Evolutionary conservation across 2,888 invertebrate species (phyloP).

Genomic region (Machimus rusticus): DNA sequence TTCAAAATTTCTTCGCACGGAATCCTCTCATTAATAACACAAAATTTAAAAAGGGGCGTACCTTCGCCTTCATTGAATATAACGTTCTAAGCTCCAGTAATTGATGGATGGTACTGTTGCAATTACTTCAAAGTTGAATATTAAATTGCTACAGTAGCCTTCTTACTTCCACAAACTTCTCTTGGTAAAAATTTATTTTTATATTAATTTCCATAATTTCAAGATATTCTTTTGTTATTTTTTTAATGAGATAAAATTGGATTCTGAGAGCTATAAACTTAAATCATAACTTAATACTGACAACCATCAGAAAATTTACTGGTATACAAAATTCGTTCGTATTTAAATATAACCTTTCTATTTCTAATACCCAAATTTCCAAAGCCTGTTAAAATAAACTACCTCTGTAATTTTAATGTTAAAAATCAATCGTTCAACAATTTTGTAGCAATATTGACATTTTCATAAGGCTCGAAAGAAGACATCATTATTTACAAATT

Average conservation of each 20-base stretch:
- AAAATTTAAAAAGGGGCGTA: slow-evolving; percentile 11
- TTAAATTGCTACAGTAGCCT: neutral
- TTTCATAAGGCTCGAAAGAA: neutral
- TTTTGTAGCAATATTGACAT: neutral
- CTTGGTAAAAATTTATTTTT: neutral
- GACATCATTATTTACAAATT: neutral
- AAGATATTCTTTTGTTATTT: no score
- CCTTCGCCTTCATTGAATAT: neutral
- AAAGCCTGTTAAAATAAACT: neutral
- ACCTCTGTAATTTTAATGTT: neutral
- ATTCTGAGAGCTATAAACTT: neutral
- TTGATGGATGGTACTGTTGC: neutral
- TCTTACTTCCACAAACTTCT: neutral
- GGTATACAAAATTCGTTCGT: no score
- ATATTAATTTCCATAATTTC: neutral
- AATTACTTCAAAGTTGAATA: neutral
- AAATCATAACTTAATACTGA: neutral
- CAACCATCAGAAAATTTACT: no score
- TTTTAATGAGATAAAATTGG: neutral
- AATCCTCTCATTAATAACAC: slow-evolving; percentile 29
- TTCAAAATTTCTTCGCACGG: slow-evolving; percentile 14
- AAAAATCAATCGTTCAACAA: neutral
- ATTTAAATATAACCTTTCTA: no score
- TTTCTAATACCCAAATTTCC: no score
- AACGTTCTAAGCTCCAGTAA: neutral